These are phyloP conservation scores for Okamejei kenojei DNA, from an alignment of 2,797 vertebrate genomes.

Conservation along the genomic window DNA sequence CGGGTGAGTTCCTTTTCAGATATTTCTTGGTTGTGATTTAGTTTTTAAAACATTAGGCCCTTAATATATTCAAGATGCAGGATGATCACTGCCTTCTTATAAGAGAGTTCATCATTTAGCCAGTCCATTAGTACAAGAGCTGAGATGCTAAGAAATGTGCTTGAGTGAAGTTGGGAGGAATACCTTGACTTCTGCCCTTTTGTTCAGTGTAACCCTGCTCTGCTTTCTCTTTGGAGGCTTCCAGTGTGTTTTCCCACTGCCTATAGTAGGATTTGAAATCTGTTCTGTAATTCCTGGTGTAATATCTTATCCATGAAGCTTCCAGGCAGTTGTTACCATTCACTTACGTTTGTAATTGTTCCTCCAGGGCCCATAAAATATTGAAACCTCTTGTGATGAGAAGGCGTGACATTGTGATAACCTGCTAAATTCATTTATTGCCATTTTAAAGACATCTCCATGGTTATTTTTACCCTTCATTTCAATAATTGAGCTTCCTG, in stretches of 20 bases:
- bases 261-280: neutral
- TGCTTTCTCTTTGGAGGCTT: neutral
- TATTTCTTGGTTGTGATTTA: neutral
- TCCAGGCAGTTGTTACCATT: no score
- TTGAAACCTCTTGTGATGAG: neutral
- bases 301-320: neutral
- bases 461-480: slow-evolving; percentile 18
- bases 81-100: neutral
- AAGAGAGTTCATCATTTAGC: neutral
- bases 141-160: neutral
- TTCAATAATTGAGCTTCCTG: slow-evolving; percentile 14
- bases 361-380: neutral
- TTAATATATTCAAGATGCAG: no score
- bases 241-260: neutral
- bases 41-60: neutral
- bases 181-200: neutral
- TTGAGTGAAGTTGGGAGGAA: neutral
- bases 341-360: neutral
- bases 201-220: no score
- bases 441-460: neutral
- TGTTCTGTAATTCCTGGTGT: neutral
- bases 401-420: neutral
- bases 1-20: slow-evolving; percentile 67
- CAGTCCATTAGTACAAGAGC: neutral
- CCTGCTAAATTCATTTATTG: neutral